A percentile compares a stretch with the other conserved stretches of the same genome.
Evolutionary conservation across 2,113 vertebrate species (phyloP).

Genomic region (Peromyscus leucopus): DNA sequence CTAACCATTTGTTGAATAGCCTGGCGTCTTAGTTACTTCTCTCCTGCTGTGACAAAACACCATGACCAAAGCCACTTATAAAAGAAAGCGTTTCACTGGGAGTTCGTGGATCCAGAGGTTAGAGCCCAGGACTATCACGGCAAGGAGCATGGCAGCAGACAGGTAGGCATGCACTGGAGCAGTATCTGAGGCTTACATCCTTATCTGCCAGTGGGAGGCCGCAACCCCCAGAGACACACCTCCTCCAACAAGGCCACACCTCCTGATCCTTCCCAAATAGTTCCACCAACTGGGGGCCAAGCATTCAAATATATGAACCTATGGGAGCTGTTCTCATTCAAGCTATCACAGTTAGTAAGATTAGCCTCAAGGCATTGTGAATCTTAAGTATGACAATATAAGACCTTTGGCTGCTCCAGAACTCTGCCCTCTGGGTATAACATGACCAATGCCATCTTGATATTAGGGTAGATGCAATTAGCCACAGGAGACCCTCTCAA

Average conservation of each 20-base stretch:
- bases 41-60: neutral
- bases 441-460: too few species aligned
- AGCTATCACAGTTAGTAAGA: constrained; percentile 10
- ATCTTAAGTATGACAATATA: constrained; percentile 4
- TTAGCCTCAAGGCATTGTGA: neutral
- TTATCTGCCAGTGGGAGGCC: neutral
- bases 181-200: neutral
- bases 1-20: neutral
- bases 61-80: neutral
- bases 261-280: neutral
- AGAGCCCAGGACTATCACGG: neutral
- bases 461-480: neutral
- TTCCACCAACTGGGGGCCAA: neutral
- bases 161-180: neutral
- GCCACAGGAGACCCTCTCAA: neutral
- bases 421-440: neutral
- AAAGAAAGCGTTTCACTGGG: neutral
- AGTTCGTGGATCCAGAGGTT: neutral
- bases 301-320: neutral
- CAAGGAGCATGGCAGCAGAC: neutral
- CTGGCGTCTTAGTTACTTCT: too few species aligned
- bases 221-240: neutral
- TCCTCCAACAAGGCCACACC: neutral
- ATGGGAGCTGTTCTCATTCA: neutral
- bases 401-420: neutral